phyloP scores from a whole-genome alignment of 2,113 vertebrate genomes.

The Myxocyprinus asiaticus region DNA sequence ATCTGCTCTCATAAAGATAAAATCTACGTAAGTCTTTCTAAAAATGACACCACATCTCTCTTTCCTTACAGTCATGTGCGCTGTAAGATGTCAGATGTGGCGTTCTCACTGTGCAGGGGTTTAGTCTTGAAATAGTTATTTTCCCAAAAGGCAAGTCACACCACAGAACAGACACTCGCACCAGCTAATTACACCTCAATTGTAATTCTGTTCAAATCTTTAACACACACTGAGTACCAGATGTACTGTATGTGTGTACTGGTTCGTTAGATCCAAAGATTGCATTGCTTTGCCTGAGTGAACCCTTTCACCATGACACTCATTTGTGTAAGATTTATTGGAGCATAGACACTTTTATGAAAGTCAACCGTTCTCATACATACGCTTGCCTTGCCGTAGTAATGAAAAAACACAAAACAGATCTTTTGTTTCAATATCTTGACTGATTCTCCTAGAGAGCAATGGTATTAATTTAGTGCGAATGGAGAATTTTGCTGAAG shows the following conservation, averaged over 20 bases:
- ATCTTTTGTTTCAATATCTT: no score
- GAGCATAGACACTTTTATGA: no score
- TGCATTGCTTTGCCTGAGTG: neutral
- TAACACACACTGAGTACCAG: neutral
- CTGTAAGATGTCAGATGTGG: slow-evolving; percentile 18
- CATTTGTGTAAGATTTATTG: no score
- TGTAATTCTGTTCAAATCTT: slow-evolving; percentile 20
- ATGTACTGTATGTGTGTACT: neutral
- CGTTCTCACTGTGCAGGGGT: slow-evolving; percentile 33
- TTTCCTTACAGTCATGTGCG: neutral
- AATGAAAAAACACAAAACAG: no score
- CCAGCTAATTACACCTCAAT: slow-evolving; percentile 31
- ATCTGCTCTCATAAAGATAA: neutral
- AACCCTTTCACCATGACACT: no score
- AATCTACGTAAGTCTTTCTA: neutral
- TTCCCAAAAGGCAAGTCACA: slow-evolving; percentile 37
- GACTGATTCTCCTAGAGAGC: no score
- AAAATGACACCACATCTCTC: neutral
- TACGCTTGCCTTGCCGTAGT: no score
- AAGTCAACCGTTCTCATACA: no score
- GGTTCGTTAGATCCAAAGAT: neutral
- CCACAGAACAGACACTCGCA: slow-evolving; percentile 20
- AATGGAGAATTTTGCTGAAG: no score
- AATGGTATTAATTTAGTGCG: no score
- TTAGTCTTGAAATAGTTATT: slow-evolving; percentile 19